Conservation (phyloP, 2,113 vertebrate species). For the Galbula dea region DNA sequence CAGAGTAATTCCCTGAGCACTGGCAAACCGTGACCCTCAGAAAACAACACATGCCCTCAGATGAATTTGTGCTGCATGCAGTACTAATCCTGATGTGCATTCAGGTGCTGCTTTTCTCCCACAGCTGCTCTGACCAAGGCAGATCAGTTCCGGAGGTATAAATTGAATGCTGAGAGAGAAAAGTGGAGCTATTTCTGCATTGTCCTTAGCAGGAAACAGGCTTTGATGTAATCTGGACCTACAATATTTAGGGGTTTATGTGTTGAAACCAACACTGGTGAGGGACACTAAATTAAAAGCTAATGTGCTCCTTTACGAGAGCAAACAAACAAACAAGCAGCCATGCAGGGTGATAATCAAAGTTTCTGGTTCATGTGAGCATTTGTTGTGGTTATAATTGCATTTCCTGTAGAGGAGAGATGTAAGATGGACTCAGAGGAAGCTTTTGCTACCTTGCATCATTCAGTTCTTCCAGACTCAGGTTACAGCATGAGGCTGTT, state of each 20-base stretch:
- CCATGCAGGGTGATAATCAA: neutral
- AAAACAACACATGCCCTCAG: neutral
- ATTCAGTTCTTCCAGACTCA: neutral
- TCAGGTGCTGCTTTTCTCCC: neutral
- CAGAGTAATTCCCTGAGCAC: neutral
- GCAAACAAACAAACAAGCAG: neutral
- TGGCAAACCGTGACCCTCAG: rapidly evolving
- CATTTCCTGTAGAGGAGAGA: neutral
- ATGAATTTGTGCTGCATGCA: neutral
- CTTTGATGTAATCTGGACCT: neutral
- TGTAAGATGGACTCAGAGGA: neutral
- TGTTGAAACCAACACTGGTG: neutral
- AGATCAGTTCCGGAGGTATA: neutral
- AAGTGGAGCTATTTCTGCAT: neutral
- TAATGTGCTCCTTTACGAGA: rapidly evolving
- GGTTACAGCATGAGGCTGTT: neutral
- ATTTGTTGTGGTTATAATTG: neutral
- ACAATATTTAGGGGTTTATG: neutral
- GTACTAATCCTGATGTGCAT: neutral
- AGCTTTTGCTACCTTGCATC: neutral
- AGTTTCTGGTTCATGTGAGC: neutral
- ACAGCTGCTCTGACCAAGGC: neutral
- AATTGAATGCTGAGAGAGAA: neutral
- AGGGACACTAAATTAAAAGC: neutral
- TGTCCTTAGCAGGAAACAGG: neutral